These are phyloP conservation scores for Colletes latitarsis DNA, from an alignment of 1,140 invertebrate species.

Conservation along the genomic window DNA sequence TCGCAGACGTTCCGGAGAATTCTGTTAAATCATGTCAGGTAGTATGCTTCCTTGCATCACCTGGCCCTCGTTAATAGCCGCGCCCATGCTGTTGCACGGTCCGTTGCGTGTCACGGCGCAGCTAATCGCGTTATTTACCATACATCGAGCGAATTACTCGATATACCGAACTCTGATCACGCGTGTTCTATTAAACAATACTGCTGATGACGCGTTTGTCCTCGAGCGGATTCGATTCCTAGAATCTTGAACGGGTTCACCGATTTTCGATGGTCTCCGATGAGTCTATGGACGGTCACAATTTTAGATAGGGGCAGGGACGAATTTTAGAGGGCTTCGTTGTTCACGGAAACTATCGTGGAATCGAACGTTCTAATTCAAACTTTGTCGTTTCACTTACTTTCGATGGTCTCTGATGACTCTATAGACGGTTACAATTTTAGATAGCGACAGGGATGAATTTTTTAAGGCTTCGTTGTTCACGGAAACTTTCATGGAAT, in stretches of 20 bases:
- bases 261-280: background rate
- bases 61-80: background rate
- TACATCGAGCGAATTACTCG: background rate
- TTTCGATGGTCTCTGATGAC: too few relatives aligned
- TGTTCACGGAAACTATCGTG: too few relatives aligned
- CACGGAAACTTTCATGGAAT: too few relatives aligned
- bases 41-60: background rate
- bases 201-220: conserved; percentile 2
- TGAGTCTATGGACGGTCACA: too few relatives aligned
- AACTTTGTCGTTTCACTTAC: too few relatives aligned
- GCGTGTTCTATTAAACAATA: background rate
- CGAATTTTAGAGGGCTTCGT: too few relatives aligned
- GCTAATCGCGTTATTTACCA: conserved; percentile 17
- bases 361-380: too few relatives aligned
- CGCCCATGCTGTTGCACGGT: background rate
- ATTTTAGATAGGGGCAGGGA: too few relatives aligned
- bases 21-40: conserved; percentile 36
- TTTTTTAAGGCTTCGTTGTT: too few relatives aligned
- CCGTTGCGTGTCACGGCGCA: background rate
- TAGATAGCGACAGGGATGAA: too few relatives aligned
- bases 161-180: background rate
- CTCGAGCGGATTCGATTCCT: background rate
- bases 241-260: background rate
- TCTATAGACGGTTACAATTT: too few relatives aligned
- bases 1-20: conserved; percentile 14